Conservation (phyloP, 2,888 invertebrate genomes). For the Cantharis flavilabris region DNA sequence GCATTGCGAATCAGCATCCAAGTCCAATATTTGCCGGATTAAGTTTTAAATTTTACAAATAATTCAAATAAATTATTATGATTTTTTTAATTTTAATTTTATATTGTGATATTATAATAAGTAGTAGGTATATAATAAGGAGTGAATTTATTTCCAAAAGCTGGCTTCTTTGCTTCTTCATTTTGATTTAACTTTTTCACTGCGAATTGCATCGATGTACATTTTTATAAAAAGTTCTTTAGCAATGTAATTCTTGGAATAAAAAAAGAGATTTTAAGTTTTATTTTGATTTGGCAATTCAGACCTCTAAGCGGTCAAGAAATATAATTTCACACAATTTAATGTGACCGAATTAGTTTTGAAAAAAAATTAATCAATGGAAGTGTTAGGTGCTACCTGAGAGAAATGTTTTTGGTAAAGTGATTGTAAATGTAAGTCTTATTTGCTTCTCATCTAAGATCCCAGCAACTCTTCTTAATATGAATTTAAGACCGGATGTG, state of each 20-base stretch:
- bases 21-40: no score
- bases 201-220: no score
- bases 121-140: no score
- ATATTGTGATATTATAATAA: no score
- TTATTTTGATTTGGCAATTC: background rate
- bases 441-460: slow-evolving; percentile 26
- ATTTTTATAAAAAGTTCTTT: background rate
- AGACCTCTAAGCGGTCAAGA: background rate
- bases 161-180: no score
- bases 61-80: no score
- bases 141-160: no score
- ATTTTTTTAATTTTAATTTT: no score
- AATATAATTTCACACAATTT: slow-evolving; percentile 49
- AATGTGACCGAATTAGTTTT: slow-evolving; percentile 35
- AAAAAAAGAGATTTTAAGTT: background rate
- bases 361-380: slow-evolving; percentile 41
- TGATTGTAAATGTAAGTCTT: slow-evolving; percentile 30
- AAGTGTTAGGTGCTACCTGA: slow-evolving; percentile 41
- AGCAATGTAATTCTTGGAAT: background rate
- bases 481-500: slow-evolving; percentile 53
- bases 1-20: no score
- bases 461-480: slow-evolving; percentile 48
- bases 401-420: slow-evolving; percentile 42
- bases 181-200: no score
- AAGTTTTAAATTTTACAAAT: no score